Conservation (phyloP, 2,797 vertebrate species). For the Thaleichthys pacificus region DNA sequence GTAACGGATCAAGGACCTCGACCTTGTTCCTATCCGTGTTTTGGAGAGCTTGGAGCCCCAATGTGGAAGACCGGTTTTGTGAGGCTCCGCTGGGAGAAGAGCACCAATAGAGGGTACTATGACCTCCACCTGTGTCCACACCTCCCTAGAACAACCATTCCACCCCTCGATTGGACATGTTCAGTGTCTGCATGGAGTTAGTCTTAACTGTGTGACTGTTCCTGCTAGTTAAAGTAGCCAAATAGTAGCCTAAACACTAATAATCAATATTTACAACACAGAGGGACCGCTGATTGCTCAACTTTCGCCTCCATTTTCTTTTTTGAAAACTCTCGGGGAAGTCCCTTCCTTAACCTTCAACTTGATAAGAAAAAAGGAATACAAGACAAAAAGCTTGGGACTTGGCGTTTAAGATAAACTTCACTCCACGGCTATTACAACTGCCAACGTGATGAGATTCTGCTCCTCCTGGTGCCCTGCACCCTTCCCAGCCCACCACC, state of each 20-base stretch:
- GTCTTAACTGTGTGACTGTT: constrained; percentile 6
- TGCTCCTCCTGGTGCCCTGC: not conserved
- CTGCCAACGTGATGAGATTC: not conserved
- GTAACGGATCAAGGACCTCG: too few relatives aligned
- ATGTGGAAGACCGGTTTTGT: not conserved
- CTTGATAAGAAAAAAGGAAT: not conserved
- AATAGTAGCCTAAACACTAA: constrained; percentile 7
- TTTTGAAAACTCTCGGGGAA: not conserved
- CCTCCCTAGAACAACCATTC: constrained; percentile 2
- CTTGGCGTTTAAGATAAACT: not conserved
- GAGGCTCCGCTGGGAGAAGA: not conserved
- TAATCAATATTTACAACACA: not conserved
- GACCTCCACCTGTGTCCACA: not conserved
- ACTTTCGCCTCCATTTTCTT: not conserved
- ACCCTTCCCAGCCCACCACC: not conserved
- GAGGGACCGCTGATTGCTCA: not conserved
- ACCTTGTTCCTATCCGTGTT: not conserved
- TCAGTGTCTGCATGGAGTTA: constrained; percentile 13
- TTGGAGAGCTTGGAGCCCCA: not conserved
- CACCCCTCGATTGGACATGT: not conserved
- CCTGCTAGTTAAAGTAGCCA: constrained; percentile 8
- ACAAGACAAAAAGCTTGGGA: not conserved
- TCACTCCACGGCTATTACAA: not conserved
- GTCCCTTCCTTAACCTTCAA: not conserved
- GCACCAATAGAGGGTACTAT: not conserved